phyloP scores from a whole-genome alignment of 92 coral and sea anemone genomes.

The Paramuricea clavata region DNA sequence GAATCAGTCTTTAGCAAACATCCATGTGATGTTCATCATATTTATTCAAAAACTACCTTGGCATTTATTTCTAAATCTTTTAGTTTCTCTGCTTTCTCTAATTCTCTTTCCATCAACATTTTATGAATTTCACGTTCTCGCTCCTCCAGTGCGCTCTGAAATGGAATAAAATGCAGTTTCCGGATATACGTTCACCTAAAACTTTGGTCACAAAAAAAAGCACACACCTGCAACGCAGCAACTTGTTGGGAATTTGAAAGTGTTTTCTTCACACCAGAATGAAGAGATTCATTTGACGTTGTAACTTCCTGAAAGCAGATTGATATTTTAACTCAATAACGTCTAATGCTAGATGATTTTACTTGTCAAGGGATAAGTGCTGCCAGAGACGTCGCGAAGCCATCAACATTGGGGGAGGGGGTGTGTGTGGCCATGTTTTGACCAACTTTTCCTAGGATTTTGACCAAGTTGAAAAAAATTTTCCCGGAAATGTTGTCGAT shows the following conservation, averaged over 20 bases:
- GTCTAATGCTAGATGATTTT: neutral
- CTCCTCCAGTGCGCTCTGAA: constrained; percentile 93
- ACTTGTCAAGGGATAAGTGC: too few species aligned
- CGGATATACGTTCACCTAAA: too few species aligned
- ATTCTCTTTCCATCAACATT: constrained; percentile 91
- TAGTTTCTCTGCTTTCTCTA: constrained; percentile 86
- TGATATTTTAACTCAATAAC: neutral
- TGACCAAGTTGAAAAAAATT: too few species aligned
- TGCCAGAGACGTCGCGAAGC: too few species aligned
- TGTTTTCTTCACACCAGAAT: constrained; percentile 27
- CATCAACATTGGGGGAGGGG: too few species aligned
- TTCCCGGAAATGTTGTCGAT: too few species aligned
- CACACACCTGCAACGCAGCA: constrained; percentile 39
- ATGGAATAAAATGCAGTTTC: too few species aligned
- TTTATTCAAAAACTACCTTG: neutral
- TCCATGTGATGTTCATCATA: neutral
- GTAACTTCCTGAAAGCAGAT: neutral
- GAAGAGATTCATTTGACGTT: constrained; percentile 38
- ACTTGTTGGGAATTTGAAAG: constrained; percentile 39
- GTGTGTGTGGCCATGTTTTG: too few species aligned
- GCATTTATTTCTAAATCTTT: neutral
- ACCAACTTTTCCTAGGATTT: too few species aligned
- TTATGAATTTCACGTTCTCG: constrained; percentile 92
- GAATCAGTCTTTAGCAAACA: too few species aligned
- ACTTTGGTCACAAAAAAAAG: neutral